These are phyloP conservation scores for Perizoma affinitatum DNA, from an alignment of 2,888 invertebrate species.

Conservation along the genomic window DNA sequence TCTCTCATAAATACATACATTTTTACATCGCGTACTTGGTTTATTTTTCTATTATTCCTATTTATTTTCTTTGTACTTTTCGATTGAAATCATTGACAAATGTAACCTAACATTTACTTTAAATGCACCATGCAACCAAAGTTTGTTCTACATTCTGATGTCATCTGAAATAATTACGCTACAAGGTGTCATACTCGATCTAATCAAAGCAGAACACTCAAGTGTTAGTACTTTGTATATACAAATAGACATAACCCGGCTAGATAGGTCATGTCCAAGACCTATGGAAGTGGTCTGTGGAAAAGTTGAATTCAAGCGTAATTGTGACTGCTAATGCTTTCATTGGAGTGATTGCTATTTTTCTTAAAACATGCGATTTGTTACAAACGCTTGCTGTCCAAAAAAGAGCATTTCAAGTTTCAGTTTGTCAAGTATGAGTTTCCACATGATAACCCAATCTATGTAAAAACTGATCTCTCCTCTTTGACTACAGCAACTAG, in stretches of 20 bases:
- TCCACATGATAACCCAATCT: too few relatives aligned
- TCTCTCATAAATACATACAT: constrained; percentile 64
- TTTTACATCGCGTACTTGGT: constrained; percentile 55
- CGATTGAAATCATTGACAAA: constrained; percentile 66
- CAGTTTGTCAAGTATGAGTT: too few relatives aligned
- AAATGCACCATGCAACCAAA: constrained; percentile 65
- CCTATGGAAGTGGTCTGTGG: constrained; percentile 4
- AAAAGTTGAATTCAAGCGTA: too few relatives aligned
- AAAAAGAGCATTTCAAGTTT: too few relatives aligned
- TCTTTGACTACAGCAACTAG: too few relatives aligned
- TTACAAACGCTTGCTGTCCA: too few relatives aligned
- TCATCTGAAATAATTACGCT: constrained; percentile 67
- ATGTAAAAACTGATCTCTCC: too few relatives aligned
- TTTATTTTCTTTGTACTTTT: constrained; percentile 74
- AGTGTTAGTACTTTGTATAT: constrained; percentile 56
- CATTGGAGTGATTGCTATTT: constrained; percentile 1
- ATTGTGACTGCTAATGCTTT: too few relatives aligned
- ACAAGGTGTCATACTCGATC: constrained; percentile 66
- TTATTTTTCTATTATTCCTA: constrained; percentile 53
- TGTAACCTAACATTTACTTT: constrained; percentile 69
- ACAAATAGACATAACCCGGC: constrained; percentile 50
- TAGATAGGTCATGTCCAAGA: constrained; percentile 16
- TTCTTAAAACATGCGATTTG: too few relatives aligned
- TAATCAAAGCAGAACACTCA: constrained; percentile 54
- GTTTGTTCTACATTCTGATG: constrained; percentile 71